Conservation (phyloP, 2,888 invertebrate species). For the Cerastis rubricosa region DNA sequence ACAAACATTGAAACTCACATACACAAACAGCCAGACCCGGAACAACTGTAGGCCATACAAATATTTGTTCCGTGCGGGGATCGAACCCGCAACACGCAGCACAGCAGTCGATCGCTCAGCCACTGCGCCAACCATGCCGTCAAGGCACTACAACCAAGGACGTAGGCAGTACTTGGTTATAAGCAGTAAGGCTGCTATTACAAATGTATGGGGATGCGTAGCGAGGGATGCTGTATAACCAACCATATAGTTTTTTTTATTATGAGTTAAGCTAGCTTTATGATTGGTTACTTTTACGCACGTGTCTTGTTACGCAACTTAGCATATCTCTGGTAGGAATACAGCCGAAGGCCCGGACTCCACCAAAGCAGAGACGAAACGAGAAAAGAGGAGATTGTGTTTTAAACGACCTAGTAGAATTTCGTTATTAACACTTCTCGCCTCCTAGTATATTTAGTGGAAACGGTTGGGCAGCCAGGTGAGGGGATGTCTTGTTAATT, state of each 20-base stretch:
- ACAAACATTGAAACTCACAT: too few species aligned
- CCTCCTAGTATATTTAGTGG: background rate
- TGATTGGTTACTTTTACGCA: background rate
- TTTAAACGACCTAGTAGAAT: background rate
- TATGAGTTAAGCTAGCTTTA: background rate
- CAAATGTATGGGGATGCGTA: background rate
- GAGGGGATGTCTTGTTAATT: background rate
- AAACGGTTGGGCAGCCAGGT: background rate
- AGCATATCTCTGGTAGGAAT: background rate
- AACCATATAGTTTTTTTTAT: background rate
- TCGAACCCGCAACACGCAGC: too few species aligned
- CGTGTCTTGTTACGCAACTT: background rate
- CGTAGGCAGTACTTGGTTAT: too few species aligned
- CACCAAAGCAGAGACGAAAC: background rate
- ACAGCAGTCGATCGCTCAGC: too few species aligned
- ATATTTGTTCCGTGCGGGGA: too few species aligned
- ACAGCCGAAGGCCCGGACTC: background rate
- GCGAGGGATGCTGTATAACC: background rate
- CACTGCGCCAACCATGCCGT: too few species aligned
- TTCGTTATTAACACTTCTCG: background rate
- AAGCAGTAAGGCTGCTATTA: background rate
- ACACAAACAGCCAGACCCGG: too few species aligned
- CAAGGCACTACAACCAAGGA: background rate
- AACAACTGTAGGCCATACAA: too few species aligned
- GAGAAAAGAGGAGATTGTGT: background rate